Conservation (phyloP, 1,140 invertebrate species). For the Macrobrachium rosenbergii region DNA sequence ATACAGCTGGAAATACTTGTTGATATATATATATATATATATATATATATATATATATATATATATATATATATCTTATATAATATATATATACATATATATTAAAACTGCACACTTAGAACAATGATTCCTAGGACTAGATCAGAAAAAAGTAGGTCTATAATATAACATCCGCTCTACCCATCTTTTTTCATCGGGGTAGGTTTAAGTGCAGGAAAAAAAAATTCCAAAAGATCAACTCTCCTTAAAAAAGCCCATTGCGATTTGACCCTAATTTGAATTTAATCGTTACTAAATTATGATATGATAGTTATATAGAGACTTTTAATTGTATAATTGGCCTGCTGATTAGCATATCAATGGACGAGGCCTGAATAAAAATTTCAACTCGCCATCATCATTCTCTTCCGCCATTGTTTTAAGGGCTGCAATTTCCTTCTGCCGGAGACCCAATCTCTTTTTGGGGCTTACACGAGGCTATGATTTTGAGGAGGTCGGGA, state of each 20-base stretch:
- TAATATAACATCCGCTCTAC: not conserved
- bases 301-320: conserved; percentile 12
- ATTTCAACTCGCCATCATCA: conserved; percentile 29
- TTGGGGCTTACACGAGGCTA: not conserved
- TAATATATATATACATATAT: too few relatives aligned
- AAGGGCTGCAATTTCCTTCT: conserved; percentile 13
- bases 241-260: not conserved
- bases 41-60: too few relatives aligned
- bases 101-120: too few relatives aligned
- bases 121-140: too few relatives aligned
- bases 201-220: too few relatives aligned
- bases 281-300: too few relatives aligned
- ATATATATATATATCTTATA: too few relatives aligned
- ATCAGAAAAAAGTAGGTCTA: too few relatives aligned
- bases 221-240: not conserved
- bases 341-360: conserved; percentile 46
- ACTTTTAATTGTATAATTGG: conserved; percentile 50
- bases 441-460: not conserved
- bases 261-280: not conserved
- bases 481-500: too few relatives aligned
- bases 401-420: conserved; percentile 40
- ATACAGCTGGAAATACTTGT: too few relatives aligned
- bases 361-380: conserved; percentile 2
- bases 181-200: too few relatives aligned
- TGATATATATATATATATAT: not conserved